Evolutionary conservation across 2,113 vertebrate species (phyloP), one percentile per base, ranked within the genome.

Genomic region (Herpailurus yagouaroundi): DNA sequence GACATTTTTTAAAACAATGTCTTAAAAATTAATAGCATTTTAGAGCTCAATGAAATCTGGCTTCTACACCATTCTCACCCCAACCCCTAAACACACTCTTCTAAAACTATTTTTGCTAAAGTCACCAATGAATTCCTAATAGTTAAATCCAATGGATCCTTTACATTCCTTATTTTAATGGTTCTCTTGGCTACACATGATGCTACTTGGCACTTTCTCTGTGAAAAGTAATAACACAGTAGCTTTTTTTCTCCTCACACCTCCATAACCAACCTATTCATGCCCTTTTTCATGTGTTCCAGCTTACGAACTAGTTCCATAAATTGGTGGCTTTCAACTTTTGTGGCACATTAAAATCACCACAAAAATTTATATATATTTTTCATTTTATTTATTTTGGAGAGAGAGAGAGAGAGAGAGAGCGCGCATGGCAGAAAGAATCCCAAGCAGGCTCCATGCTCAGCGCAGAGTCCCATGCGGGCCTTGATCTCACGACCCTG

Each of bases 1-100:
- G 3, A 60, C 21, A 60, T 60, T 60, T 60, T 60, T 60, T 16
- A 52, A 21, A 57, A 57, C 19, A 57, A 57, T 18, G 25, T 41
- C 21, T 86, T 89, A 87, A 94, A 93, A 92, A 95, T 83, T 81
- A 77, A 92, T 25, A 96, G 27, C 18, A 88, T 81, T 96, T 92
- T 86, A 83, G 64, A 97, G 76, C 25, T 94, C 41, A 92, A 3
- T 57, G 27, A 38, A 90, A 81, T 89, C 31, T 88, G 36, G 63
- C 23, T 71, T 96, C 18, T 77, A 14, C 29, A n/a, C 36, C 18
- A 79, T 6, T 91, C 18, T 88, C 25, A 76, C 1, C 3, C 13
- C 11, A 4, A 5, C 41, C 19, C 13, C 25, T 76, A 84, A 81
- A 83, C 15, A 94, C 3, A 48, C 23, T 71, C 23, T 76, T 21